These are phyloP conservation scores for Lamprotornis superbus DNA, from an alignment of 2,113 vertebrate genomes.

Conservation along the genomic window DNA sequence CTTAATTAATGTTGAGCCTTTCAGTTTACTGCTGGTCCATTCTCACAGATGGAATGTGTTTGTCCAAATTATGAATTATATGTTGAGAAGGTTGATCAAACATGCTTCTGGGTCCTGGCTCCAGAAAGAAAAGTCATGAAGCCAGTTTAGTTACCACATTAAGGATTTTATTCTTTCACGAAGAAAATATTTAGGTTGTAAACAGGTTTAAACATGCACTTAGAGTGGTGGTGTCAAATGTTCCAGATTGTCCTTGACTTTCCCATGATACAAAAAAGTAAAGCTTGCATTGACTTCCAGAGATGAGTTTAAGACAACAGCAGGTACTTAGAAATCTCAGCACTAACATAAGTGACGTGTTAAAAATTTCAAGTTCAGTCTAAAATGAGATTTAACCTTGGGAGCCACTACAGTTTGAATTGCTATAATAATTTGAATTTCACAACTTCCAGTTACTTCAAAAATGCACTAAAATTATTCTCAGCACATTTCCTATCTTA, in stretches of 20 bases:
- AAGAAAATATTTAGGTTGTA: neutral
- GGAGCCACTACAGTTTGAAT: neutral
- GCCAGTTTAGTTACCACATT: neutral
- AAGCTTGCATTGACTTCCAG: neutral
- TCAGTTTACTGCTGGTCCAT: neutral
- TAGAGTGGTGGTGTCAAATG: neutral
- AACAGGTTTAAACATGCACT: neutral
- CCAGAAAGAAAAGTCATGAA: neutral
- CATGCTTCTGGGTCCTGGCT: neutral
- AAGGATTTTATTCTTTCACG: neutral
- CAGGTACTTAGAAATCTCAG: neutral
- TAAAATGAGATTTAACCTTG: slow-evolving; percentile 17
- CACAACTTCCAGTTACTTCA: slow-evolving; percentile 3
- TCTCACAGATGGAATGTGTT: neutral
- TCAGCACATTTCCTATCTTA: slow-evolving; percentile 15
- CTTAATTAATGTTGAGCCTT: neutral
- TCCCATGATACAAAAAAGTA: neutral
- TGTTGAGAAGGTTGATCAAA: neutral
- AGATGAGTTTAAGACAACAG: neutral
- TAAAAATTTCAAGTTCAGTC: neutral
- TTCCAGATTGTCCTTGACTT: neutral
- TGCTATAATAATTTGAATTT: slow-evolving; percentile 20
- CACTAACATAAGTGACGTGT: neutral
- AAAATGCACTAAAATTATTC: slow-evolving; percentile 11
- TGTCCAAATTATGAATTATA: neutral